These are phyloP conservation scores for Triops cancriformis DNA, from an alignment of 1,140 invertebrate genomes.

Conservation along the genomic window DNA sequence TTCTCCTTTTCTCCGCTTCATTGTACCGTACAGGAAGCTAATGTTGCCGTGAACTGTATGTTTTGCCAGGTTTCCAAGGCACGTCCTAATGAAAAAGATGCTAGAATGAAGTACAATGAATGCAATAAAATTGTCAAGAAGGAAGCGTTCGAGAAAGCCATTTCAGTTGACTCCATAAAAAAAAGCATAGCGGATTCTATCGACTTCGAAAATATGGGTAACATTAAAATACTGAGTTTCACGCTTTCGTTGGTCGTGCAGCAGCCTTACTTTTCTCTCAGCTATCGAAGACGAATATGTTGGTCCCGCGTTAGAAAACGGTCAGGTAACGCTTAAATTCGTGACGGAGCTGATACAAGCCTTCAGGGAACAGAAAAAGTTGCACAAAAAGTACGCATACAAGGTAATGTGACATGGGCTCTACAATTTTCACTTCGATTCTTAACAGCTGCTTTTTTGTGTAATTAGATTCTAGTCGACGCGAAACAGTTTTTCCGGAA, in stretches of 20 bases:
- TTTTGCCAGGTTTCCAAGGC: constrained; percentile 50
- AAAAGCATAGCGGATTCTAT: constrained; percentile 77
- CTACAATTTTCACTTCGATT: constrained; percentile 26
- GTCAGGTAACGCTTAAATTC: constrained; percentile 74
- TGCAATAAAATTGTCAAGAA: constrained; percentile 94
- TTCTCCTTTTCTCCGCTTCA: constrained; percentile 34
- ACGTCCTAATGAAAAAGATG: constrained; percentile 87
- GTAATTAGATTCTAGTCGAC: constrained; percentile 78
- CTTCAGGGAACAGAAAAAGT: constrained; percentile 83
- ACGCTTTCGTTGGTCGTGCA: background rate
- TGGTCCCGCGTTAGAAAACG: constrained; percentile 82
- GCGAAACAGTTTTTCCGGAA: constrained; percentile 74
- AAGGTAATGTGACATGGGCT: constrained; percentile 60
- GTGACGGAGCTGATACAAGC: constrained; percentile 78
- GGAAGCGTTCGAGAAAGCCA: constrained; percentile 94
- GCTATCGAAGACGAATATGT: constrained; percentile 89
- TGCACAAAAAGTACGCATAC: constrained; percentile 96
- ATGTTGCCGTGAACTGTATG: constrained; percentile 22
- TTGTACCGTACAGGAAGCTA: constrained; percentile 33
- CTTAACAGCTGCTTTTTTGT: constrained; percentile 25
- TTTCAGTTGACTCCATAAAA: constrained; percentile 80
- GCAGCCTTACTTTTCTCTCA: constrained; percentile 39
- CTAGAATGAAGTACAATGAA: constrained; percentile 83
- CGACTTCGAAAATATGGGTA: constrained; percentile 84
- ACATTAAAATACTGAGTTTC: constrained; percentile 37